A percentile compares a stretch with the other conserved stretches of the same genome.
Evolutionary conservation across 2,113 vertebrate genomes (phyloP).

Genomic region (Pteronura brasiliensis): DNA sequence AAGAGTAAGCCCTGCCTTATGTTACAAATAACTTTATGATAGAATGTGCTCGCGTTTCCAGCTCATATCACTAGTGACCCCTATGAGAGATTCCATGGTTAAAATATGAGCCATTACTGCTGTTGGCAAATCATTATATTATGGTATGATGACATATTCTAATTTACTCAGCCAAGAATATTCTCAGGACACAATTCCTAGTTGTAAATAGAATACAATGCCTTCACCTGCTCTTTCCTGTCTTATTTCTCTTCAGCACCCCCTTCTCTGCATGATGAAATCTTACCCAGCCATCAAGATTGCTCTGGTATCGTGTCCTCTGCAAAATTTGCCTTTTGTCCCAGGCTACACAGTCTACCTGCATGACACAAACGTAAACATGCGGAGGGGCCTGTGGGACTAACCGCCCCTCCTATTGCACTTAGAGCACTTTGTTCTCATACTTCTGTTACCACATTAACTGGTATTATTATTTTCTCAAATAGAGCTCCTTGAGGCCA

Average conservation of each 20-base stretch:
- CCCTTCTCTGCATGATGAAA: background rate
- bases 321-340: background rate
- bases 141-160: background rate
- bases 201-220: background rate
- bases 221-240: background rate
- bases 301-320: background rate
- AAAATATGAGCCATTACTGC: background rate
- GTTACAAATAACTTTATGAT: background rate
- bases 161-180: conserved; percentile 8
- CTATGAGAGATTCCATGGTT: background rate
- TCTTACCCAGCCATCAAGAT: background rate
- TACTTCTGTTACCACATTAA: background rate
- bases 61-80: background rate
- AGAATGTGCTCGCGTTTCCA: background rate
- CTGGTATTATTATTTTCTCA: background rate
- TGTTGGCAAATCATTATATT: background rate
- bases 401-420: background rate
- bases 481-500: background rate
- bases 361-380: background rate
- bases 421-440: background rate
- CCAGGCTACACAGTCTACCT: background rate
- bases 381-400: background rate
- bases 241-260: background rate
- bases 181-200: background rate
- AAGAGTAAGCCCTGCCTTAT: background rate